Evolutionary conservation across 2,888 invertebrate genomes (phyloP), one percentile per base, ranked within the genome.

Genomic region (Alsophila aescularia): DNA sequence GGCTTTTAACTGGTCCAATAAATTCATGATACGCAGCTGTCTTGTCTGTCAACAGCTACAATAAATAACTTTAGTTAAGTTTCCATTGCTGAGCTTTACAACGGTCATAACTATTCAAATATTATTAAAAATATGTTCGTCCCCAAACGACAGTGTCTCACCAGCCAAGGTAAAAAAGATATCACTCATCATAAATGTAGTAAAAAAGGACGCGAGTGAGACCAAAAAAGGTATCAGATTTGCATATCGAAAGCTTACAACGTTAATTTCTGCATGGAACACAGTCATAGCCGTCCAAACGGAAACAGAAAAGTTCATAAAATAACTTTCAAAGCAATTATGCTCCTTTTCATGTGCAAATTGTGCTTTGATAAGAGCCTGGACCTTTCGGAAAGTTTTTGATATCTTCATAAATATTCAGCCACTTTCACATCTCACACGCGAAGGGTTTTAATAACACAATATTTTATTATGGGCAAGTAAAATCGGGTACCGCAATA

Each of bases 401-500:
- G 77, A 75, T 79, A 71, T 77, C 73, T 79, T 83, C 80, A 85
- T 86, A 83, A 87, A 88, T 85, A 87, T 86, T 81, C 79, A 81
- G 75, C 41, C 62, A 73, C 88, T 88, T 87, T 89, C 85, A 74
- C 83, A 69, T 70, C 63, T 70, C 72, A 72, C 77, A 81, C 77
- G 75, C 75, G 50, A 80, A 79, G 81, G 81, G 75, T 67, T 69
- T 73, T 75, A 70, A 68, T 71, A 72, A 70, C 64, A 67, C 32
- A 57, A 64, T 62, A 63, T 60, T 67, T 69, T 69, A 69, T 69
- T n/a, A 73, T 72, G 69, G 67, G 62, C 58, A 70, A 57, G 65
- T 67, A 69, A 68, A 67, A 70, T 64, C 58, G 52, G 58, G 60
- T 60, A 60, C 55, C 49, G 52, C 66, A 65, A 64, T 70, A 66